Conservation (phyloP, 2,888 invertebrate species). For the Sympetrum striolatum region DNA sequence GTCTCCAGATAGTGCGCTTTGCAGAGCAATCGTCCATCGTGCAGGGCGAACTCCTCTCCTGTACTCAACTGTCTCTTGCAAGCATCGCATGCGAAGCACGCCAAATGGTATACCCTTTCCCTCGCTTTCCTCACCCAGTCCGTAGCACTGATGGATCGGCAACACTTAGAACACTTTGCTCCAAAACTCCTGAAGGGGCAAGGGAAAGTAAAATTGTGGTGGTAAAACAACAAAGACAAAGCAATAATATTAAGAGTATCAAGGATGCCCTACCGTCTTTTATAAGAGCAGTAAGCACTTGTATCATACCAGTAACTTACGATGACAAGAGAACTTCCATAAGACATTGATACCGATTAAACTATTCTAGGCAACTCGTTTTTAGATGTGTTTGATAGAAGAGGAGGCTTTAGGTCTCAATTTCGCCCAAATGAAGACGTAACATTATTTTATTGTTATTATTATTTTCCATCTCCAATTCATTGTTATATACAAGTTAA, state of each 20-base stretch:
- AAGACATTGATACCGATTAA: too few relatives aligned
- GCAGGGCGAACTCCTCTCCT: constrained; percentile 96
- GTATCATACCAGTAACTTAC: too few relatives aligned
- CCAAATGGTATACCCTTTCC: constrained; percentile 95
- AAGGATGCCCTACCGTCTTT: too few relatives aligned
- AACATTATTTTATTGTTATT: too few relatives aligned
- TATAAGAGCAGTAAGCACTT: too few relatives aligned
- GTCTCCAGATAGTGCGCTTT: constrained; percentile 95
- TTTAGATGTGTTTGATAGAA: too few relatives aligned
- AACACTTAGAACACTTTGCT: constrained; percentile 95
- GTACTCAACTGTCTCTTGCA: constrained; percentile 92
- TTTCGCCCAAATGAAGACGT: too few relatives aligned
- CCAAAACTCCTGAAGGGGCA: constrained; percentile 81
- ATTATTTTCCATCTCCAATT: neutral
- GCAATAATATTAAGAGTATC: too few relatives aligned
- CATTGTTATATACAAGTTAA: neutral
- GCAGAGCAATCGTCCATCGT: constrained; percentile 93
- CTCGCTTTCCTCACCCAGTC: constrained; percentile 98
- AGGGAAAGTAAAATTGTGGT: neutral
- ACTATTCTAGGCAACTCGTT: too few relatives aligned
- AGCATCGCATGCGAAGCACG: constrained; percentile 98
- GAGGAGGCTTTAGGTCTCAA: too few relatives aligned
- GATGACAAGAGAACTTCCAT: too few relatives aligned
- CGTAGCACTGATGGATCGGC: constrained; percentile 88
- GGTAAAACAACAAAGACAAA: constrained; percentile 21